Conservation (phyloP, 2,888 invertebrate species). For the Perdita meconis region DNA sequence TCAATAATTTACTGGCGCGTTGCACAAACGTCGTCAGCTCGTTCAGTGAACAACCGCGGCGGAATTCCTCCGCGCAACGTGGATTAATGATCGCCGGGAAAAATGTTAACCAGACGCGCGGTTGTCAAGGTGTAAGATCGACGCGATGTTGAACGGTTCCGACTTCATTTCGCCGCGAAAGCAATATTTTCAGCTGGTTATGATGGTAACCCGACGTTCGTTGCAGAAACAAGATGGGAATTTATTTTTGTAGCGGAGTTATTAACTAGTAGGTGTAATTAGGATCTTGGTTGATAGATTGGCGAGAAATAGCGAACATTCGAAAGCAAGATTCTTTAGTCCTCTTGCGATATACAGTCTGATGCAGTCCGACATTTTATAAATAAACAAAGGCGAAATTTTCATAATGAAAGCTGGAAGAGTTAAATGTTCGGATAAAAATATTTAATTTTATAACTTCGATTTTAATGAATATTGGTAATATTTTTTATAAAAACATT, state of each 20-base stretch:
- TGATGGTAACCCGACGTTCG: conserved; percentile 3
- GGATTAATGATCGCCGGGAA: conserved; percentile 32
- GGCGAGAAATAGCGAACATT: neutral
- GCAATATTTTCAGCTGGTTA: conserved; percentile 13
- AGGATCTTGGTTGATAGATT: neutral
- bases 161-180: conserved; percentile 1
- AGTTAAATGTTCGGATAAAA: too few species aligned
- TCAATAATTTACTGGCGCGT: conserved; percentile 53
- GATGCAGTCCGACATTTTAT: neutral
- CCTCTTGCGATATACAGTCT: neutral
- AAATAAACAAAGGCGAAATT: too few species aligned
- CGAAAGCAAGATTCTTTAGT: neutral
- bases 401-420: too few species aligned
- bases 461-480: too few species aligned
- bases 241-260: conserved; percentile 12
- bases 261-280: neutral
- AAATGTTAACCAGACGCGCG: conserved; percentile 34
- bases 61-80: conserved; percentile 35
- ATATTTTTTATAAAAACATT: too few species aligned
- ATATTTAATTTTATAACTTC: too few species aligned
- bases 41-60: conserved; percentile 35
- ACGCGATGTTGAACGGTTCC: conserved; percentile 16
- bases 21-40: neutral
- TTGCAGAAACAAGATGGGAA: neutral
- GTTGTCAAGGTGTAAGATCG: conserved; percentile 37